phyloP scores from a whole-genome alignment of 37 sponge, comb jelly and placozoan species.

The Beroe forskalii region DNA sequence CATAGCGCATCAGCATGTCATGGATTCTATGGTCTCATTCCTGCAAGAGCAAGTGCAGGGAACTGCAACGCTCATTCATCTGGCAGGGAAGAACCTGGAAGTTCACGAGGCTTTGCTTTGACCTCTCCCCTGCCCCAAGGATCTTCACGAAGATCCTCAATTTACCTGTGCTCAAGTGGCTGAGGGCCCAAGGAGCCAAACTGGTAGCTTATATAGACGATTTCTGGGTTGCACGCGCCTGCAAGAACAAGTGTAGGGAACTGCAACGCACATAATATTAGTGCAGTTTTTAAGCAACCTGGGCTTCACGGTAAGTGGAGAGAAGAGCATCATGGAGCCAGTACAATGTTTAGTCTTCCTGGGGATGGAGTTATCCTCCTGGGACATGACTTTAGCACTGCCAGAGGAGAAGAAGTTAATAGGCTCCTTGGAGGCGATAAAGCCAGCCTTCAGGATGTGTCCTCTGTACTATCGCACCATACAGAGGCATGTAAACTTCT shows the following conservation, averaged over 20 bases:
- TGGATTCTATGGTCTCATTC: background rate
- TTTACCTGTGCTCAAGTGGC: background rate
- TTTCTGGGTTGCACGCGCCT: slow-evolving; percentile 14
- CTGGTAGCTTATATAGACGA: background rate
- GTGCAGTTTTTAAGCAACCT: slow-evolving; percentile 10
- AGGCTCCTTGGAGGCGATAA: background rate
- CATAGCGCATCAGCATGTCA: background rate
- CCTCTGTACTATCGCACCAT: slow-evolving; percentile 5
- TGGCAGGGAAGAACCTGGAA: background rate
- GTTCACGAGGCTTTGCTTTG: slow-evolving; percentile 25
- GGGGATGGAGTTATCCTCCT: slow-evolving; percentile 18
- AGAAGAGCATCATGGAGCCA: slow-evolving; percentile 10
- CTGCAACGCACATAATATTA: background rate
- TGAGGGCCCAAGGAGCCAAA: background rate
- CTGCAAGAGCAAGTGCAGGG: too few relatives aligned
- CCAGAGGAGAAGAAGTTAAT: background rate
- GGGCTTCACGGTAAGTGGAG: background rate
- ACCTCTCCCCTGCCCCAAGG: slow-evolving; percentile 18
- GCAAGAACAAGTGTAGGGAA: slow-evolving; percentile 24
- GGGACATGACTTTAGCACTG: background rate
- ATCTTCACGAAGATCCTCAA: slow-evolving; percentile 8
- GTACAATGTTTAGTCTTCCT: slow-evolving; percentile 7
- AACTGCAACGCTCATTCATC: too few relatives aligned
- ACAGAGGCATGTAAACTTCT: background rate
- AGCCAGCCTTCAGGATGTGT: background rate